Base-by-base conservation (phyloP, 1,140 invertebrate species). In the Pachyrhynchus sulphureomaculatus region DNA sequence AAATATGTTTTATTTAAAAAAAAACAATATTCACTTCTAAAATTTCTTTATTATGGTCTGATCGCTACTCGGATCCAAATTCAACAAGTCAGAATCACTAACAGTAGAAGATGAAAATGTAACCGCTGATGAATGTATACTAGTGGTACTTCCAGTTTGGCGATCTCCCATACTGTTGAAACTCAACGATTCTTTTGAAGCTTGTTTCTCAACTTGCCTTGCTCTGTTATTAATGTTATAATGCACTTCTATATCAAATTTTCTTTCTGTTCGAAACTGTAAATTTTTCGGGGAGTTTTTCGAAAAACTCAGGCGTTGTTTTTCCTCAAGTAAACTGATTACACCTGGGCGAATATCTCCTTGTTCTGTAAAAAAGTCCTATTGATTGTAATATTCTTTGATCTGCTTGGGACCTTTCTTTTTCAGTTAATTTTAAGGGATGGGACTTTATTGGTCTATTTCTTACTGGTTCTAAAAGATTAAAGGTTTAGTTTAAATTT, bases 361-460 rank as follows among this genome's bases (percentile, higher is more conserved):
- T 20, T 54, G 37, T 56, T 64, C 58, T 1, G 65, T 67, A 29
- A 64, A 67, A n/a, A 1, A 64, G 37, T 4, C 61, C 65, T n/a
- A 67, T 64, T 5, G 44, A 21, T 17, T 39, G 34, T n/a, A 67
- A 39, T 32, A 56, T 29, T 9, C 64, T 52, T 21, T 44, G 32
- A 23, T 67, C 29, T 2, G 47, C 37, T 10, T 24, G 15, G 2
- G 61, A 48, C 26, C 45, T 34, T 13, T 64, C 65, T 37, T 53
- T 63, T 1, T 47, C 56, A 23, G 12, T 67, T 15, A 67, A 17
- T 42, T 60, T 53, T 13, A 67, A 37, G 4, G 65, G 65, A 37
- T 64, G 42, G 12, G 26, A 42, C 41, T 57, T 63, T 12, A 33
- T 6, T 4, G 23, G 42, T 23, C 26, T 36, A 21, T n/a, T n/a